Base-by-base conservation (phyloP, 2,888 invertebrate genomes). In the Caenorhabditis panamensis region DNA sequence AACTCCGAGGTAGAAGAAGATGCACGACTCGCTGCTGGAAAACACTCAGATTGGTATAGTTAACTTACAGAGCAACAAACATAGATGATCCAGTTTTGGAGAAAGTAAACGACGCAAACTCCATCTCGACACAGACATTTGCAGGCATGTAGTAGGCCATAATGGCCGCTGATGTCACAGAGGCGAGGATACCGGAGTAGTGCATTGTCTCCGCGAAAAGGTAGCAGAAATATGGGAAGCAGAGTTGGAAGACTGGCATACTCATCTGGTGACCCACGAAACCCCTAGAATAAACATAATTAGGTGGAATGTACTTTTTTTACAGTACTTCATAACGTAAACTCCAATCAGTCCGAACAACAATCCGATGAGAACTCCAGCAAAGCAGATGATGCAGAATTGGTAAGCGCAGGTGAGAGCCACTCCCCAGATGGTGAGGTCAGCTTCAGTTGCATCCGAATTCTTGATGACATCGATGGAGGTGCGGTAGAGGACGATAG, bases 1-100 rank as follows among this genome's bases (percentile, higher is more conserved):
- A 24, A 97, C 96, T 6, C 98, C 98, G 76, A 98, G 94, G 93
- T 97, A 97, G 95, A 99, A 96, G 93, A 98, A 99, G 91, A 98
- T 98, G 91, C 98, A 96, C 6, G 97, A 97, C 92, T 99, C 98
- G n/a, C 97, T 95, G 2, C 96, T 87, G 72, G 44, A 85, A 73
- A 58, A 11, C 28, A 31, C 9, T 31, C 4, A 31, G 31, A 47
- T 28, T 20, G 51, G 59, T 5, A 36, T 59, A 59, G 16, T 47
- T 41, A 51, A 22, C 0, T 9, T 13, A 51, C 36, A 51, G 9
- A 28, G 16, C 31, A 36, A 54, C 72, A 61, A n/a, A 79, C 81
- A 71, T 47, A 11, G 80, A 79, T 20, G 79, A 51, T 16, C 63
- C 51, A 5, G 69, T 66, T 37, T 82, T 84, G 4, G 76, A 82